phyloP scores from a whole-genome alignment of 2,888 invertebrate species.

The Dexiosoma caninum region DNA sequence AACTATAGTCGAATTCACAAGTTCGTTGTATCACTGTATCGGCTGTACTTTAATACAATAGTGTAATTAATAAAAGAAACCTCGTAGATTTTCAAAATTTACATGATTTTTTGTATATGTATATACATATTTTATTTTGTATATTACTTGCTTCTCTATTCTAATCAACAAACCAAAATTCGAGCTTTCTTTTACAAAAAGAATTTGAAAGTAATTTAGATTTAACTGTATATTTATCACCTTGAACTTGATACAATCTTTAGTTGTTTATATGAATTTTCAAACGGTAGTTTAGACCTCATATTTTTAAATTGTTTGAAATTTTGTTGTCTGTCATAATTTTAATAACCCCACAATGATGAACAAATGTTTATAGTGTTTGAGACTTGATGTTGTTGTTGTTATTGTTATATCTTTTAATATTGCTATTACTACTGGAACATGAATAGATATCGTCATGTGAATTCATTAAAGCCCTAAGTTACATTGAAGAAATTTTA shows the following conservation, averaged over 20 bases:
- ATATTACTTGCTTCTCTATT: no score
- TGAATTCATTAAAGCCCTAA: no score
- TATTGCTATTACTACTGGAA: not conserved
- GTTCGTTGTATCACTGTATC: no score
- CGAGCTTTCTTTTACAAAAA: not conserved
- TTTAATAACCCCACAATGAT: slow-evolving; percentile 37
- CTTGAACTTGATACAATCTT: slow-evolving; percentile 47
- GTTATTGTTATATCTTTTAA: not conserved
- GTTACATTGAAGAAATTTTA: no score
- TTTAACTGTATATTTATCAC: slow-evolving; percentile 38
- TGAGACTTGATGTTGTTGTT: slow-evolving; percentile 29
- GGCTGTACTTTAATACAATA: no score
- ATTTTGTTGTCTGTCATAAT: no score
- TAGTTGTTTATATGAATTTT: slow-evolving; percentile 17
- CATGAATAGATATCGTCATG: no score
- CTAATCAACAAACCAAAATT: not conserved
- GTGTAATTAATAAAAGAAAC: no score
- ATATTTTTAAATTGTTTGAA: not conserved
- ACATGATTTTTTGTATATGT: no score
- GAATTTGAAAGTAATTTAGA: not conserved
- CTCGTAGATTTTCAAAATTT: no score
- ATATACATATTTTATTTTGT: no score
- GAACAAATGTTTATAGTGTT: slow-evolving; percentile 5
- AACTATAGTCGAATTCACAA: no score
- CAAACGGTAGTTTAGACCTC: slow-evolving; percentile 29